These are phyloP conservation scores for Emmelina monodactyla DNA, from an alignment of 2,888 invertebrate species.

Conservation along the genomic window DNA sequence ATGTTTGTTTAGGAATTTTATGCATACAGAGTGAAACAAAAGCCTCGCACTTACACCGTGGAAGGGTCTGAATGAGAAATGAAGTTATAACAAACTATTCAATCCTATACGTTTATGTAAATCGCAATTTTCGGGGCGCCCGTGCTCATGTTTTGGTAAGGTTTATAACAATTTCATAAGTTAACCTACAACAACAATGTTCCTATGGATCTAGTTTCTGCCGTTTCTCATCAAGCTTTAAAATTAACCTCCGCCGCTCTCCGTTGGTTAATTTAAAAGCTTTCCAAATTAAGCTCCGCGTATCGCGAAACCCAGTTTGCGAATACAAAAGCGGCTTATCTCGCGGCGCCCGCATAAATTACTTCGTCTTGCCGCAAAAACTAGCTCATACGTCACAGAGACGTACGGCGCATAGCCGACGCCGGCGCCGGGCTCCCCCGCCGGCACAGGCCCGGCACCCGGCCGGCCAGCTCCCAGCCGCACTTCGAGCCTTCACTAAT, in stretches of 20 bases:
- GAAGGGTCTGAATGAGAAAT: no score
- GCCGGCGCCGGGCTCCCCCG: neutral
- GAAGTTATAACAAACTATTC: no score
- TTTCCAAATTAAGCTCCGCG: neutral
- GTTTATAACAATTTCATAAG: no score
- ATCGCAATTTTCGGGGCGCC: no score
- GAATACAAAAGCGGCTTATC: conserved; percentile 9
- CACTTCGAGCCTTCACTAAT: conserved; percentile 18
- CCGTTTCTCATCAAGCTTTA: neutral
- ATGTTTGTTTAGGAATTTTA: no score
- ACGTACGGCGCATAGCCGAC: conserved; percentile 4
- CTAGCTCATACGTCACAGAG: neutral
- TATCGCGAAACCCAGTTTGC: neutral
- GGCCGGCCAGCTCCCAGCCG: conserved; percentile 18
- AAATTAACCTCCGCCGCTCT: neutral
- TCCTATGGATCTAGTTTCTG: no score
- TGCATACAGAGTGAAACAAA: no score
- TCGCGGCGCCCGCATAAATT: conserved; percentile 2
- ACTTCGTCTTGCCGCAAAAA: conserved; percentile 1
- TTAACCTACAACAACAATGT: no score
- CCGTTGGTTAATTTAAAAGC: conserved; percentile 1
- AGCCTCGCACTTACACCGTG: no score
- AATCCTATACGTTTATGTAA: no score
- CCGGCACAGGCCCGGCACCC: conserved; percentile 1
- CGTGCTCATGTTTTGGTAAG: no score